These are phyloP conservation scores for Lepidonotus clava DNA, from an alignment of 2,888 invertebrate species.

Conservation along the genomic window DNA sequence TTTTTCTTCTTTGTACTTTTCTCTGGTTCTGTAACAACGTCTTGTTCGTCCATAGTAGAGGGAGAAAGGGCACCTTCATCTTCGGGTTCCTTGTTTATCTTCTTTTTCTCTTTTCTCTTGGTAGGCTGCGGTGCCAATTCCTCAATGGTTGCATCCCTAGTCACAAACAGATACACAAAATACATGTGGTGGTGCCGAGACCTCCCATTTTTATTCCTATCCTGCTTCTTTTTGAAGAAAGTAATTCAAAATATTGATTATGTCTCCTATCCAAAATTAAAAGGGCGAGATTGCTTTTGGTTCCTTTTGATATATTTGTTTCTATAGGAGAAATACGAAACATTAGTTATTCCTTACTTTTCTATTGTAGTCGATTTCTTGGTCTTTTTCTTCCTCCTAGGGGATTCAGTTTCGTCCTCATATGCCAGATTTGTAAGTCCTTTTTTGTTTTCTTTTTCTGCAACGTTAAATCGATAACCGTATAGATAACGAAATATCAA, in stretches of 20 bases:
- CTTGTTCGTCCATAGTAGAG: conserved; percentile 59
- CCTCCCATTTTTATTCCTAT: too few species aligned
- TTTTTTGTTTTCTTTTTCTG: conserved; percentile 31
- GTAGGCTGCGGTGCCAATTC: conserved; percentile 3
- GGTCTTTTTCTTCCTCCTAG: conserved; percentile 46
- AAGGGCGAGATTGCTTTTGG: background rate
- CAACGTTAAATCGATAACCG: too few species aligned
- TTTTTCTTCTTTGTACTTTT: conserved; percentile 61
- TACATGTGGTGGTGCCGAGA: too few species aligned
- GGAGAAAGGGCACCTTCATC: conserved; percentile 54
- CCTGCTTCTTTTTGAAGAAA: background rate
- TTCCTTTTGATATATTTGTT: background rate
- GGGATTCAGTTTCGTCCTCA: conserved; percentile 56
- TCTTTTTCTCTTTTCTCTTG: conserved; percentile 57
- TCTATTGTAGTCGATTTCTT: conserved; percentile 57
- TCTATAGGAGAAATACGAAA: too few species aligned
- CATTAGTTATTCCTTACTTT: conserved; percentile 3
- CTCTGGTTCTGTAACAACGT: conserved; percentile 43
- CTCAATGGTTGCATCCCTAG: conserved; percentile 23
- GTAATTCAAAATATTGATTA: background rate
- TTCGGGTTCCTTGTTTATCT: conserved; percentile 49
- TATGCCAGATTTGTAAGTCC: conserved; percentile 56
- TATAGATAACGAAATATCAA: background rate
- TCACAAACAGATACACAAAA: too few species aligned
- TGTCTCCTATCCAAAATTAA: background rate